These are phyloP conservation scores for Lasioglossum pauxillum DNA, from an alignment of 2,888 invertebrate genomes.

Conservation along the genomic window DNA sequence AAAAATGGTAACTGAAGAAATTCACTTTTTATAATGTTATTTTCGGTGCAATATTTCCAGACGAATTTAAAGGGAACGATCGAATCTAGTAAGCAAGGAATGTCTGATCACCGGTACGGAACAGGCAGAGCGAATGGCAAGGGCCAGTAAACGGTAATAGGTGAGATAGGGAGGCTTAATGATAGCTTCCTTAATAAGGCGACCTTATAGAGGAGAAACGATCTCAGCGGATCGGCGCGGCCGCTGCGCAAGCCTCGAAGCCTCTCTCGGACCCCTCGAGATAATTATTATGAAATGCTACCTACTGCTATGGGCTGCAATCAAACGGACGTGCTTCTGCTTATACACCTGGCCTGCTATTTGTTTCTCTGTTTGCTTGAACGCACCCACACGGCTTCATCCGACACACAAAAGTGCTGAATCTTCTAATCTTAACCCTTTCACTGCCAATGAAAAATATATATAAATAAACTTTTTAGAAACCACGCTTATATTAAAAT, in stretches of 20 bases:
- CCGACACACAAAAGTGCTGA: neutral
- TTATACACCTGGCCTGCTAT: slow-evolving; percentile 68
- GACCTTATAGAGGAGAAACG: slow-evolving; percentile 74
- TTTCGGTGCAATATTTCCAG: neutral
- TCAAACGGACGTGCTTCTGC: slow-evolving; percentile 77
- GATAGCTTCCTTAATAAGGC: slow-evolving; percentile 81
- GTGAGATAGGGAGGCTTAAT: slow-evolving; percentile 80
- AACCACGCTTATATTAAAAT: too few relatives aligned
- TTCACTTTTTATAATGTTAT: neutral
- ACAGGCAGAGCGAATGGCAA: slow-evolving; percentile 68
- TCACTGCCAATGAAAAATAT: neutral
- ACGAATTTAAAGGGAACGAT: neutral
- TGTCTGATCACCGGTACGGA: slow-evolving; percentile 81
- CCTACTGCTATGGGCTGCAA: slow-evolving; percentile 69
- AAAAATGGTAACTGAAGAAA: neutral
- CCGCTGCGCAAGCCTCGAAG: slow-evolving; percentile 19
- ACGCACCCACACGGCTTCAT: neutral
- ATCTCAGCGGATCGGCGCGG: slow-evolving; percentile 64
- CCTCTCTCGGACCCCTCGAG: slow-evolving; percentile 47
- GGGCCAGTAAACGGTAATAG: slow-evolving; percentile 75
- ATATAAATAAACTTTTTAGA: too few relatives aligned
- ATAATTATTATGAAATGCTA: slow-evolving; percentile 80
- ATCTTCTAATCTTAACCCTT: neutral
- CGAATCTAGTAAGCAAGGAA: slow-evolving; percentile 60
- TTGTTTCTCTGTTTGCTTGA: slow-evolving; percentile 48